Evolutionary conservation across 1,140 invertebrate genomes (phyloP), one percentile per base, ranked within the genome.

Genomic region (Tetramorium parvispinum): DNA sequence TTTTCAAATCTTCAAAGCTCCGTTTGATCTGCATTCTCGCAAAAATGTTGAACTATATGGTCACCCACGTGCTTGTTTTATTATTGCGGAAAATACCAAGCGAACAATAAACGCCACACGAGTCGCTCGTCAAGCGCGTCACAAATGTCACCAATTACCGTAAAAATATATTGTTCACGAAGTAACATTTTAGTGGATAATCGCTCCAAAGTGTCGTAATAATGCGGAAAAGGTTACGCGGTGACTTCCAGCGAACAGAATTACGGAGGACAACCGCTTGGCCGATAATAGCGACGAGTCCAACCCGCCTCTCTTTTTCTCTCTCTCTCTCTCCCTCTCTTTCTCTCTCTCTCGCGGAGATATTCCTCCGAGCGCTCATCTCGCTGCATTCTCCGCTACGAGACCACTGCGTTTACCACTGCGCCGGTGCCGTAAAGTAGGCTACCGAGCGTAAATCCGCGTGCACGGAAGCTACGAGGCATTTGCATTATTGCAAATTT

Each of bases 401-500:
- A 68, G 40, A 68, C 76, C 83, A 61, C 46, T 61, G 55, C 75
- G 63, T 89, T 83, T 82, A 27, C 66, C 86, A 87, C 87, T 89
- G 91, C 88, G 90, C 87, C 91, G 88, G 49, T 79, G 68, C 89
- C 91, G 91, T 91, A 92, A 93, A 93, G 91, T 93, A 92, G 92
- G 92, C 92, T 93, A 93, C 92, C 91, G 85, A 90, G 91, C 89
- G 88, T 88, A 92, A 93, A 88, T 90, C 89, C 87, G 37, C 18
- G 70, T 53, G 49, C 57, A 55, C 68, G 11, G 86, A 63, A 88
- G 87, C 91, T 91, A 91, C 89, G 89, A 89, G 91, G 89, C 93
- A 94, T 94, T 94, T 94, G 93, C 93, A 94, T 94, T 94, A 94
- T 93, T 93, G 93, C 93, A 94, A 94, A 94, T 94, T 94, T 94